These are phyloP conservation scores for Euphydryas editha DNA, from an alignment of 2,888 invertebrate genomes.

Conservation along the genomic window DNA sequence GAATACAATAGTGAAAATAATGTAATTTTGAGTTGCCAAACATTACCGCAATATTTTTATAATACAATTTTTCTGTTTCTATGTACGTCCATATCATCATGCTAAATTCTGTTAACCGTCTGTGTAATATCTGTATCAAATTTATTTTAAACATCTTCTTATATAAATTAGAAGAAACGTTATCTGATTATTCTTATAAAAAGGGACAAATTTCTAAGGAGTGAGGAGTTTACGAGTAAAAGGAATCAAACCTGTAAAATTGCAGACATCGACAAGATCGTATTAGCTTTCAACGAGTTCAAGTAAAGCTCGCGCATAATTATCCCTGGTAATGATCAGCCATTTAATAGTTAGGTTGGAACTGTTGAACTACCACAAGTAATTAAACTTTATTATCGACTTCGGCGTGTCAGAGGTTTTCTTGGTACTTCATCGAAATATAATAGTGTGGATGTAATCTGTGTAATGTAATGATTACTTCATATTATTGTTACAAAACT, in stretches of 20 bases:
- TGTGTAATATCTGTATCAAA: too few relatives aligned
- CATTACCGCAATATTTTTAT: too few relatives aligned
- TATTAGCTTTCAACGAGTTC: conserved; percentile 16
- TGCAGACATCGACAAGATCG: not conserved
- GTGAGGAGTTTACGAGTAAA: not conserved
- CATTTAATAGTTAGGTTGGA: conserved; percentile 36
- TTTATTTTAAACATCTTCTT: too few relatives aligned
- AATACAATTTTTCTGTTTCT: too few relatives aligned
- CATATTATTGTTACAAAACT: too few relatives aligned
- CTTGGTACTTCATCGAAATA: conserved; percentile 8
- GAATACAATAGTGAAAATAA: too few relatives aligned
- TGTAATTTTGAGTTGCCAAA: too few relatives aligned
- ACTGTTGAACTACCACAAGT: conserved; percentile 38
- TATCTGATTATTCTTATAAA: not conserved
- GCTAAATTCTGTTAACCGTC: too few relatives aligned
- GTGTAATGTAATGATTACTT: not conserved
- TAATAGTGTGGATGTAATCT: not conserved
- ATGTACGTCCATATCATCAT: too few relatives aligned
- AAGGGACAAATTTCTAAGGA: not conserved
- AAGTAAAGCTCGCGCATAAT: conserved; percentile 21
- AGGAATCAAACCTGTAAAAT: not conserved
- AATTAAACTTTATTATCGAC: conserved; percentile 39
- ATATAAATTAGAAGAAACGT: too few relatives aligned
- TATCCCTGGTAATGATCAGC: conserved; percentile 31
- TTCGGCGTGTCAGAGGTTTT: conserved; percentile 34